Evolutionary conservation across 2,888 invertebrate genomes (phyloP), one percentile per base, ranked within the genome.

Genomic region (Chaitophorus viminalis): DNA sequence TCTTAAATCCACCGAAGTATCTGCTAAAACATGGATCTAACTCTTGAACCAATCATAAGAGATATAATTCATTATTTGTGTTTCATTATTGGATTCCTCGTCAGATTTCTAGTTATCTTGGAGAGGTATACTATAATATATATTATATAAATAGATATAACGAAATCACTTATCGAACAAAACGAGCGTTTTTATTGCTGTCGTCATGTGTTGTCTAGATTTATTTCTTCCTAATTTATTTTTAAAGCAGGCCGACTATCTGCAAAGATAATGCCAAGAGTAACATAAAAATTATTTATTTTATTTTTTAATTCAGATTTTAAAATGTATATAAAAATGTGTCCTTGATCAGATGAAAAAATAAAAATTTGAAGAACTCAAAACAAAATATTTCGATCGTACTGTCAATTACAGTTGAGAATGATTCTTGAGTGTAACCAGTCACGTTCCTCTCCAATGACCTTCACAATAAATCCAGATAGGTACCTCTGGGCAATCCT

Each of bases 181-280:
- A 52, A 85, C 31, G 65, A 25, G 68, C 46, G 76, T 68, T 76
- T 84, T 74, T 52, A 76, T n/a, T 46, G 31, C 46, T 54, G 29
- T 75, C 74, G 29, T 36, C 54, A 33, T 74, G 54, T 75, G 75
- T 46, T 60, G 84, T 68, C 77, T 46, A 52, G 65, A 85, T 85
- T 77, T 77, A 77, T 85, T 68, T 84, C 46, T 77, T 85, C 76
- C 68, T 33, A 68, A 85, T 77, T 85, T 85, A 85, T 85, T 85
- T 85, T 68, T 85, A 85, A 85, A 85, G 76, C 68, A 11, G 33
- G 17, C 75, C 29, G 46, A 39, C 65, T 74, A 72, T 36, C 39
- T n/a, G 60, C 29, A 74, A 31, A 72, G 75, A 65, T 31, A 65
- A 31, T 84, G 83, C 83, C 83, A 84, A 84, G 60, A 84, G 65